Evolutionary conservation across 2,113 vertebrate species (phyloP).

Genomic region (Corythoichthys intestinalis): DNA sequence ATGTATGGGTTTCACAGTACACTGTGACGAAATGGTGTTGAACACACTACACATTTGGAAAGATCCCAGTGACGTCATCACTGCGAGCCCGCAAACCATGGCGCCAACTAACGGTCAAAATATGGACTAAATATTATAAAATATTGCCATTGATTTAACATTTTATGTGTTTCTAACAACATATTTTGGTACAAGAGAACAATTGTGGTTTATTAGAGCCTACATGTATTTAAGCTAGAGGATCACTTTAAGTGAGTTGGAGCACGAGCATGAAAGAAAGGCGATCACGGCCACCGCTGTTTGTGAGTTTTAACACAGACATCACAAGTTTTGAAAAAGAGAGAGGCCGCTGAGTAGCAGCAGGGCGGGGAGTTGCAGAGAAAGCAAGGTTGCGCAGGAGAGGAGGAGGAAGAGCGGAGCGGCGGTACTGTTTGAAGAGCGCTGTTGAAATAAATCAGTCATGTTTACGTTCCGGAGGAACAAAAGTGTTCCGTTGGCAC

Average conservation of each 20-base stretch:
- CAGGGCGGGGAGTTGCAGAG: conserved; percentile 49
- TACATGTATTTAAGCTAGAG: conserved; percentile 26
- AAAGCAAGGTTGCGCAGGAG: conserved; percentile 42
- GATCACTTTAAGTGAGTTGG: conserved; percentile 5
- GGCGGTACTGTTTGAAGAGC: conserved; percentile 62
- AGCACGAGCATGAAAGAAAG: conserved; percentile 13
- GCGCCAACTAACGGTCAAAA: too few relatives aligned
- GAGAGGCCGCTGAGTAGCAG: conserved; percentile 48
- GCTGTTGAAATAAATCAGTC: conserved; percentile 72
- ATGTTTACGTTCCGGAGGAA: conserved; percentile 74
- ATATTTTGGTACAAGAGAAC: too few relatives aligned
- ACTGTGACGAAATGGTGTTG: too few relatives aligned
- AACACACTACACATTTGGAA: too few relatives aligned
- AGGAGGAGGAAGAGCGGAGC: conserved; percentile 44
- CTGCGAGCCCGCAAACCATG: too few relatives aligned
- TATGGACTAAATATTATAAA: too few relatives aligned
- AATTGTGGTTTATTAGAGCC: too few relatives aligned
- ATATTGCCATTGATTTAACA: too few relatives aligned
- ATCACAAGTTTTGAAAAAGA: conserved; percentile 51
- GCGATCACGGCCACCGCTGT: conserved; percentile 22
- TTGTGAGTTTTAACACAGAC: conserved; percentile 56
- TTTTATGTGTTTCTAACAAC: too few relatives aligned
- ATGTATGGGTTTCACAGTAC: too few relatives aligned
- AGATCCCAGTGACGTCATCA: too few relatives aligned
- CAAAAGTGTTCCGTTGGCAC: conserved; percentile 74